phyloP scores from a whole-genome alignment of 2,888 invertebrate genomes.

The Gordius sp. region DNA sequence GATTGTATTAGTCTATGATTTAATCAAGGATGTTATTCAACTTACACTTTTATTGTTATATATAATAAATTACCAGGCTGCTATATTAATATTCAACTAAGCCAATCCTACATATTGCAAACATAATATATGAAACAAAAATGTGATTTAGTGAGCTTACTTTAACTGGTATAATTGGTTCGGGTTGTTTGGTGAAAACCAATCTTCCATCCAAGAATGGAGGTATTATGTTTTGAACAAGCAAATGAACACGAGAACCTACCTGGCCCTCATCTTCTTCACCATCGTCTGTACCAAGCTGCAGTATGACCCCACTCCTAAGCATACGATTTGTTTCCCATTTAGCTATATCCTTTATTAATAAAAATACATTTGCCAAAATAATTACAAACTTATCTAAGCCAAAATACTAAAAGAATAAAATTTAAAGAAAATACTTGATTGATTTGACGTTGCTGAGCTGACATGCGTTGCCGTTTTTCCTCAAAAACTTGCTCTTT shows the following conservation, averaged over 20 bases:
- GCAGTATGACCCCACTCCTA: constrained; percentile 58
- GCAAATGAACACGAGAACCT: constrained; percentile 50
- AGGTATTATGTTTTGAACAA: constrained; percentile 90
- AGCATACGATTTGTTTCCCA: constrained; percentile 97
- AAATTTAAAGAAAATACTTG: constrained; percentile 11
- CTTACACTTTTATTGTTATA: no score
- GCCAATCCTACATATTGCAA: background rate
- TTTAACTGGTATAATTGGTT: constrained; percentile 72
- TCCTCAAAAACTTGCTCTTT: constrained; percentile 75
- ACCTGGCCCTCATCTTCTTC: constrained; percentile 50
- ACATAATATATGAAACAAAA: background rate
- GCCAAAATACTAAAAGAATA: background rate
- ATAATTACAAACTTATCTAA: background rate
- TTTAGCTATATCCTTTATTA: constrained; percentile 54
- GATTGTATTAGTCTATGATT: no score
- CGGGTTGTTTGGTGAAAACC: constrained; percentile 92
- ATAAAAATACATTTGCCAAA: constrained; percentile 10
- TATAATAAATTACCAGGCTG: no score
- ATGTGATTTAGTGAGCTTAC: background rate
- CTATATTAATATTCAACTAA: no score
- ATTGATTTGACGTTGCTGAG: constrained; percentile 80
- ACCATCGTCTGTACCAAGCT: constrained; percentile 26
- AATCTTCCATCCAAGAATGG: constrained; percentile 94
- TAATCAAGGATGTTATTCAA: no score
- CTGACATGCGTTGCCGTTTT: constrained; percentile 66